A percentile compares a stretch with the other conserved stretches of the same genome.
Conservation (phyloP, 1,140 invertebrate species). For the Pristionchus pacificus region DNA sequence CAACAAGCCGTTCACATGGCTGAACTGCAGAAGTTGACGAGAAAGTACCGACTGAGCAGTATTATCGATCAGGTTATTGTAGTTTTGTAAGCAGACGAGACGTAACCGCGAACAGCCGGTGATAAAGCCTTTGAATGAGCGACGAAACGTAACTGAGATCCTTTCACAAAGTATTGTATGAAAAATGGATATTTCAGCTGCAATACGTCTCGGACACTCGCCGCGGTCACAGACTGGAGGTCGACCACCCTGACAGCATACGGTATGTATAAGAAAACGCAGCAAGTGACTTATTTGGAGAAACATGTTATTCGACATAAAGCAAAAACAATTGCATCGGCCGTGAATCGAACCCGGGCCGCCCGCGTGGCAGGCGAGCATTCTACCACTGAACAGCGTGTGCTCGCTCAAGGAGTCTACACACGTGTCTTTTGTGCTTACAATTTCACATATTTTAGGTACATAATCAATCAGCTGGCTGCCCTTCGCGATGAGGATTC, state of each 20-base stretch:
- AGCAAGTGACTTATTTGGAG: too few relatives aligned
- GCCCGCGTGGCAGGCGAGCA: slow-evolving; percentile 84
- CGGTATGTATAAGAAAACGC: too few relatives aligned
- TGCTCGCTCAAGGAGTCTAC: too few relatives aligned
- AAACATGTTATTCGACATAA: slow-evolving; percentile 20
- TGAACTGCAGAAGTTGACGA: slow-evolving; percentile 47
- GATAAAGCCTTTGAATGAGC: background rate
- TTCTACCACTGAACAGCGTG: slow-evolving; percentile 88
- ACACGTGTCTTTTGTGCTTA: too few relatives aligned
- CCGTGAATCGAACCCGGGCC: slow-evolving; percentile 82
- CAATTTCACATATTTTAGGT: too few relatives aligned
- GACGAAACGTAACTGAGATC: background rate
- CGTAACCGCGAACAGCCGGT: too few relatives aligned
- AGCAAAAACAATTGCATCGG: slow-evolving; percentile 45
- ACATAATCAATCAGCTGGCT: slow-evolving; percentile 44
- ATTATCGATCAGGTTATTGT: slow-evolving; percentile 45
- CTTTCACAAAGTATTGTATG: background rate
- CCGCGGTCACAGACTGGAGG: background rate
- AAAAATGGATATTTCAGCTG: background rate
- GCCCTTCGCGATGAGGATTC: too few relatives aligned
- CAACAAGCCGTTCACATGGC: slow-evolving; percentile 44
- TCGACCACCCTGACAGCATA: slow-evolving; percentile 23
- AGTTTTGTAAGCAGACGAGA: too few relatives aligned
- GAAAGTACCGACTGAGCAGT: slow-evolving; percentile 48
- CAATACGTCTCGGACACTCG: slow-evolving; percentile 19